Base-by-base conservation (phyloP, 2,888 invertebrate species). In the Tenthredo mesomela region DNA sequence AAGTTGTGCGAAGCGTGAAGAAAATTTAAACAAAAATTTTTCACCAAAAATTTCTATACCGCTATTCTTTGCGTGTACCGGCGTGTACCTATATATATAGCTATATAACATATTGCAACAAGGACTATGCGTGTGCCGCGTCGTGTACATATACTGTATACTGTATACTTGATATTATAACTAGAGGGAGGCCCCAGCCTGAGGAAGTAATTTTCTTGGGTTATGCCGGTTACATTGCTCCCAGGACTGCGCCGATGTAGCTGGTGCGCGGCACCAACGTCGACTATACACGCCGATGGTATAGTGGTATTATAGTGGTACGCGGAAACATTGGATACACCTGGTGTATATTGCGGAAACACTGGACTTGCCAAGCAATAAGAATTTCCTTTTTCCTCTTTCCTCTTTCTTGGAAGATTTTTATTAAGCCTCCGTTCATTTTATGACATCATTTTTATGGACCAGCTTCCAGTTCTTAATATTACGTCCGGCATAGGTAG, bases 331-430 rank as follows among this genome's bases (percentile, higher is more conserved):
- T 93, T 93, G 89, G 90, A 91, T 90, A 91, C 93, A 93, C 92
- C 93, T 92, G 93, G 91, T 90, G 91, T 92, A 92, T 93, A 93
- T 93, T 93, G 91, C 92, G 92, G 90, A 92, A 92, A 91, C 90
- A 90, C 92, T 90, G 91, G 91, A 92, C 91, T 91, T 89, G 90
- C 90, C 91, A 91, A 89, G 91, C 91, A 90, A 89, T 90, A 90
- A 90, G 89, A 89, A 89, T 90, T 89, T 89, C 82, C 29, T 82
- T 47, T 82, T 90, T 89, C 89, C 82, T n/a, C 70, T 47, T 82
- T 47, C 50, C 67, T 67, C 47, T 82, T 70, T 70, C 82, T 82
- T 67, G 37, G 67, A 82, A 82, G 82, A 82, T 73, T 82, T 82
- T 82, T 70, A 82, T 82, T 70, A 82, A 82, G 82, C 82, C 70